A percentile compares a stretch with the other conserved stretches of the same genome.
Evolutionary conservation across 2,113 vertebrate genomes (phyloP).

Genomic region (Nannospalax galili): DNA sequence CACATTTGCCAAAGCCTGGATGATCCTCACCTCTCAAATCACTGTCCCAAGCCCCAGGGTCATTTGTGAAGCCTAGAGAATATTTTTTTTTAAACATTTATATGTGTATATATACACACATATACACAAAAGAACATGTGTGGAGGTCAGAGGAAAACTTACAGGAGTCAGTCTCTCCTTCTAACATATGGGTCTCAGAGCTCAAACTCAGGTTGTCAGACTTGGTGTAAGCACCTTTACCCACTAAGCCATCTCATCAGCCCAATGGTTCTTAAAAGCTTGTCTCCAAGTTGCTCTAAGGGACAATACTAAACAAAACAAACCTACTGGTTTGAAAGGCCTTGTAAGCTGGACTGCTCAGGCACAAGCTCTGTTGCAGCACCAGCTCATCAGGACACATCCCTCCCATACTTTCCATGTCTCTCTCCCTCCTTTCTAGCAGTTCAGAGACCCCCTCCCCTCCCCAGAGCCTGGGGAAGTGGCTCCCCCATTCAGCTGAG

Average conservation of each 20-base stretch:
- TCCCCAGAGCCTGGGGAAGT: background rate
- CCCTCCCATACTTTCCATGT: accelerated
- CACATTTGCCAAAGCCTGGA: background rate
- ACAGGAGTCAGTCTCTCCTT: background rate
- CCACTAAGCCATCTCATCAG: background rate
- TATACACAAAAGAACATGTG: background rate
- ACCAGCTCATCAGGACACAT: too few species aligned
- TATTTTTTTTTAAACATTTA: background rate
- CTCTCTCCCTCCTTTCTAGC: background rate
- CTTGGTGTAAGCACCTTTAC: background rate
- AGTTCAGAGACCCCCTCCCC: background rate
- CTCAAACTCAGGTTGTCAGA: background rate
- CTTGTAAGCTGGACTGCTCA: background rate
- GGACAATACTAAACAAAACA: background rate
- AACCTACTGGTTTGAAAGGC: background rate
- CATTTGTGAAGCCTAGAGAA: background rate
- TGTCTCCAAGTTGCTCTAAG: background rate
- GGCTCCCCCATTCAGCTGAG: background rate
- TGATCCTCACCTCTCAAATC: background rate
- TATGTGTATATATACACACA: background rate
- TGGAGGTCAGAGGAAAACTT: background rate
- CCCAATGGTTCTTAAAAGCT: background rate
- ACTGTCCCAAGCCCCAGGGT: background rate
- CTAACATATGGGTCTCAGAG: background rate
- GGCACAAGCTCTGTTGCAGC: background rate